Base-by-base conservation (phyloP, 2,888 invertebrate genomes). In the Calameuta idolon region DNA sequence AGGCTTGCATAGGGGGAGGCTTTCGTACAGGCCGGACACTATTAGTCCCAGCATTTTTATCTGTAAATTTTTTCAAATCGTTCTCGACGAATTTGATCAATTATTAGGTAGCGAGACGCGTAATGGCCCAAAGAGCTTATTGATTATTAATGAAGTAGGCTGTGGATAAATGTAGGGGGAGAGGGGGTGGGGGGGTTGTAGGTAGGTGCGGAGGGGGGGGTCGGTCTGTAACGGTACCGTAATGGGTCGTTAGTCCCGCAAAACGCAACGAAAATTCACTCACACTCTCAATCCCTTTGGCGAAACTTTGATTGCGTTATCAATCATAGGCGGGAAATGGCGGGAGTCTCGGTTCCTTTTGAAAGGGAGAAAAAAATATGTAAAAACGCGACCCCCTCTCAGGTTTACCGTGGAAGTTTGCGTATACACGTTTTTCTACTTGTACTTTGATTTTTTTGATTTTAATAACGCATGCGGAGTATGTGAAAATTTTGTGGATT, bases 91-190 rank as follows among this genome's bases (percentile, higher is more conserved):
- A 81, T 84, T 85, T 79, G 80, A 83, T 85, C 83, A 85, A 83
- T 85, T 85, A 85, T 85, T 83, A 40, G 40, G 15, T 15, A 77
- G 79, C 80, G 81, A 75, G 78, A 75, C 78, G 80, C 80, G 76
- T 83, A 84, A 84, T 84, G 85, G 83, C 79, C 82, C 79, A 83
- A 83, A 85, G 84, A 86, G 86, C 82, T 83, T 83, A 84, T 85
- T 83, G 86, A 84, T 85, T 85, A 83, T 85, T 83, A 85, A 85
- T 83, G 85, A 86, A 86, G 82, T 82, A 84, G 79, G 79, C 85
- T 85, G 78, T 77, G 81, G 80, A 81, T 81, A 83, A 84, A 79
- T 79, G 35, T 35, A 35, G 35, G 33, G 4, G 34, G 34, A n/a
- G 33, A 34, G 34, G 34, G 35, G 76, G 71, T 31, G 2, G 34